A percentile compares a stretch with the other conserved stretches of the same genome.
Conservation (phyloP, 2,113 vertebrate species). For the human region GRCh38 chr11:123749501-123750000, state of each 20-base stretch:
- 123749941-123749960: neutral
- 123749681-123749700: neutral
- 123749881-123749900: neutral
- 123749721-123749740: neutral
- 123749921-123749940: neutral
- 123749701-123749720: neutral
- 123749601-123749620: neutral
- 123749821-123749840: neutral
- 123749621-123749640: neutral
- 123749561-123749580: no score
- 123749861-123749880: neutral
- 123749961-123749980: constrained; percentile 34
- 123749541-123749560: no score
- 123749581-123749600: no score
- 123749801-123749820: neutral
- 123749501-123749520: no score
- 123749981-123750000: neutral
- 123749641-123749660: neutral
- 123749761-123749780: neutral
- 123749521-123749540: no score
- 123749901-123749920: neutral
- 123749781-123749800: neutral
- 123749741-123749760: neutral
- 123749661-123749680: neutral
- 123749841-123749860: neutral